These are phyloP conservation scores for Sipha maydis DNA, from an alignment of 2,888 invertebrate species.

Conservation along the genomic window DNA sequence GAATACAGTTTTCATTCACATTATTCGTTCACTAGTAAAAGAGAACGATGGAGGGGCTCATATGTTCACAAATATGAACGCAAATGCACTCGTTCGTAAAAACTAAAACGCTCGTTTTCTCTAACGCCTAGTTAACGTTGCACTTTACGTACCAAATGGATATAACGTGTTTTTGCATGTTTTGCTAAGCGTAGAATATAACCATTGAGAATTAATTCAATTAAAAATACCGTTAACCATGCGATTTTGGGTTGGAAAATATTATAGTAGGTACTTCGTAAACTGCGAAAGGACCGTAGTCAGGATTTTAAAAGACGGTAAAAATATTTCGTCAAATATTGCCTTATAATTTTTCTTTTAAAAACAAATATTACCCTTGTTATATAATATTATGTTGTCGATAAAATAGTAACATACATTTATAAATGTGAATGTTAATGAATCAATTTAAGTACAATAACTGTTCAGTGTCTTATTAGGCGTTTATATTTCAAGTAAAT, in stretches of 20 bases:
- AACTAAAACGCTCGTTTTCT: neutral
- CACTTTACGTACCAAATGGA: neutral
- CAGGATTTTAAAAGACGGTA: neutral
- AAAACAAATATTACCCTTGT: too few relatives aligned
- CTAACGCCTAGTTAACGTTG: neutral
- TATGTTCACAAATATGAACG: neutral
- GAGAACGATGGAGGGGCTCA: neutral
- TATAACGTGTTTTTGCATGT: neutral
- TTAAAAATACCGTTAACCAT: neutral
- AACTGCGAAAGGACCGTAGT: neutral
- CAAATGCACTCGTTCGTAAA: neutral
- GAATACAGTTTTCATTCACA: neutral
- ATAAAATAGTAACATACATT: too few relatives aligned
- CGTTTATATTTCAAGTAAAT: too few relatives aligned
- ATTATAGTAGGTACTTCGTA: neutral
- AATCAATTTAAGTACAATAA: too few relatives aligned
- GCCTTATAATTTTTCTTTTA: too few relatives aligned
- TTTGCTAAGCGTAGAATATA: neutral
- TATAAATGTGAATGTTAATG: too few relatives aligned
- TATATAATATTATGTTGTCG: too few relatives aligned
- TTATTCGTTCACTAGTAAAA: neutral
- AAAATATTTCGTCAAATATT: too few relatives aligned
- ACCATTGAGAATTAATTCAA: neutral
- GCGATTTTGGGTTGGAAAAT: neutral
- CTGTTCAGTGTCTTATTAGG: too few relatives aligned